phyloP scores from a whole-genome alignment of 2,113 vertebrate genomes.

The Thymallus thymallus region DNA sequence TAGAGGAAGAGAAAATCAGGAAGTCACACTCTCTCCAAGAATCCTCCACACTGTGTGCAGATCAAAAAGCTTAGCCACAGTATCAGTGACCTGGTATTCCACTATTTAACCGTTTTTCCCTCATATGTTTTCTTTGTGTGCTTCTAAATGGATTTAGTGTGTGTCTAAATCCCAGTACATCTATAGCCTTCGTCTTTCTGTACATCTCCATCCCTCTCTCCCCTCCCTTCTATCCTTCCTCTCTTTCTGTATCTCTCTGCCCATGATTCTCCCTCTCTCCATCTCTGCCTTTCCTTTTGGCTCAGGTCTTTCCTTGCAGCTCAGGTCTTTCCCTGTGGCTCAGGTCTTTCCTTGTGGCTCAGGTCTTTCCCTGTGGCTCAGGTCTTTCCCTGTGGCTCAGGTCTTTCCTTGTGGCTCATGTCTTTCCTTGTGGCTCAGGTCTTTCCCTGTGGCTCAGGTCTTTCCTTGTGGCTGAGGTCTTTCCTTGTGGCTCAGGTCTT shows the following conservation, averaged over 20 bases:
- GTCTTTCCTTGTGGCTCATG: neutral
- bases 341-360: neutral
- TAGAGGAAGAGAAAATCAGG: constrained; percentile 27
- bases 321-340: neutral
- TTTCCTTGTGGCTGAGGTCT: neutral
- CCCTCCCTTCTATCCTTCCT: neutral
- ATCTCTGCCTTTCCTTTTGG: neutral
- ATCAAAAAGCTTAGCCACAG: constrained; percentile 37
- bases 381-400: neutral
- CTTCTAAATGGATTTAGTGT: constrained; percentile 21
- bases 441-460: too few relatives aligned
- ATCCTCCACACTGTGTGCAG: constrained; percentile 19
- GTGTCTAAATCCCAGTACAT: too few relatives aligned
- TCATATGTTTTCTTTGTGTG: constrained; percentile 21
- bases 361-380: neutral
- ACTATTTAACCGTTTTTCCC: neutral
- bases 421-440: neutral
- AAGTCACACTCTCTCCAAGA: constrained; percentile 21
- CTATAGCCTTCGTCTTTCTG: neutral
- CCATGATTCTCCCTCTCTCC: neutral
- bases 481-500: constrained; percentile 37
- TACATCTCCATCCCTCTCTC: constrained; percentile 8
- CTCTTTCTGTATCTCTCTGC: neutral
- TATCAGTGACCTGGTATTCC: constrained; percentile 28
- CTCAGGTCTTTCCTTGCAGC: neutral